Conservation (phyloP, 2,888 invertebrate species). For the Cylindroiulus punctatus region DNA sequence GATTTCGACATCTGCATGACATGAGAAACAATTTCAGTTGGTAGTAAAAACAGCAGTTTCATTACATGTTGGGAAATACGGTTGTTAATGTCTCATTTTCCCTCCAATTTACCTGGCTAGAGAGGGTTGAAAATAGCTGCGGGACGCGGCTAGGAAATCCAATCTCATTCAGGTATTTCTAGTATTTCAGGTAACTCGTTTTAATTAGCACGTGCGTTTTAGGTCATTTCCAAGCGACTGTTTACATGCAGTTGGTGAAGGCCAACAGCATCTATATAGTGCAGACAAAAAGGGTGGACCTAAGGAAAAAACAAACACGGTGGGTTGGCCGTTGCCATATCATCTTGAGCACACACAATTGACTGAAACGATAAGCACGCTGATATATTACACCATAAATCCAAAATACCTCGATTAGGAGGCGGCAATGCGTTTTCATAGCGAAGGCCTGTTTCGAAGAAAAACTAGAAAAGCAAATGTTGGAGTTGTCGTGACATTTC, state of each 20-base stretch:
- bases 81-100: background rate
- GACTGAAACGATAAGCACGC: background rate
- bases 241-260: conserved; percentile 27
- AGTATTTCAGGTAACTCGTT: conserved; percentile 35
- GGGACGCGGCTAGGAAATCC: background rate
- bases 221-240: conserved; percentile 7
- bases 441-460: background rate
- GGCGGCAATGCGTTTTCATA: background rate
- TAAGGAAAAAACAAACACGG: background rate
- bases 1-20: background rate
- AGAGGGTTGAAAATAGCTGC: background rate
- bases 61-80: background rate
- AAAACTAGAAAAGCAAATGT: background rate
- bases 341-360: background rate
- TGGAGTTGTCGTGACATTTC: background rate
- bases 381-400: conserved; percentile 5
- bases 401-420: background rate
- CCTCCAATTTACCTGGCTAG: background rate
- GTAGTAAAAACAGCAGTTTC: background rate
- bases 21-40: background rate
- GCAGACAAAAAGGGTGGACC: conserved; percentile 1
- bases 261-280: background rate
- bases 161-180: conserved; percentile 9
- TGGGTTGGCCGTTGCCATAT: background rate
- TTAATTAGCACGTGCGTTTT: conserved; percentile 30